Evolutionary conservation across 1,140 invertebrate genomes (phyloP), one percentile per base, ranked within the genome.

Genomic region (Temnothorax curvispinosus): DNA sequence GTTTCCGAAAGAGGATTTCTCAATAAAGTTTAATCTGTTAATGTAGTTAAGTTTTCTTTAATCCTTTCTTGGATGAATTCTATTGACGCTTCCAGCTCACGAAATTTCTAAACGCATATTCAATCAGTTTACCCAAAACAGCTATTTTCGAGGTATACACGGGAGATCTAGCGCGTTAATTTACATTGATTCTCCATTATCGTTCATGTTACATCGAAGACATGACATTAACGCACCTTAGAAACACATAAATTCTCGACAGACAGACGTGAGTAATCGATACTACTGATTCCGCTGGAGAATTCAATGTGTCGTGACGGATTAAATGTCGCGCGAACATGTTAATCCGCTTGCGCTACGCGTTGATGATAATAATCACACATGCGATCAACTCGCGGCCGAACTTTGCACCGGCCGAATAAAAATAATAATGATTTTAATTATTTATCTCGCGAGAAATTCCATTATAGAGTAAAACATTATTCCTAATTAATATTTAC

Each of bases 381-480:
- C 41, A 50, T 50, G 13, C 54, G 69, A 56, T 72, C 52, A 44
- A 1, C 50, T 44, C 38, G 52, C 67, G 11, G 35, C n/a, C 65
- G 7, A 27, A 27, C 27, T 15, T 35, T 47, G 18, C 13, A 27
- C 13, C 38, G 50, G 1, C 4, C 27, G 13, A 74, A 71, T 81
- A 74, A 84, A 62, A 35, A 44, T 56, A 44, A 75, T 71, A 56
- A 71, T 84, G n/a, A 84, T 81, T 81, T 64, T 18, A 64, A 38
- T 3, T 2, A 64, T 67, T 67, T 21, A 47, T 75, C 56, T 32
- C 78, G 41, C 52, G 41, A 82, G 52, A 27, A 72, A 72, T 75
- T 27, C 18, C 41, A 54, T 60, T 75, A 84, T 84, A 56, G 18
- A 84, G 11, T 75, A 50, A 84, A 74, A 84, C 56, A 84, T 84